A percentile compares a stretch with the other conserved stretches of the same genome.
These are phyloP conservation scores for Murina feae DNA, from an alignment of 2,113 vertebrate genomes.

Conservation along the genomic window DNA sequence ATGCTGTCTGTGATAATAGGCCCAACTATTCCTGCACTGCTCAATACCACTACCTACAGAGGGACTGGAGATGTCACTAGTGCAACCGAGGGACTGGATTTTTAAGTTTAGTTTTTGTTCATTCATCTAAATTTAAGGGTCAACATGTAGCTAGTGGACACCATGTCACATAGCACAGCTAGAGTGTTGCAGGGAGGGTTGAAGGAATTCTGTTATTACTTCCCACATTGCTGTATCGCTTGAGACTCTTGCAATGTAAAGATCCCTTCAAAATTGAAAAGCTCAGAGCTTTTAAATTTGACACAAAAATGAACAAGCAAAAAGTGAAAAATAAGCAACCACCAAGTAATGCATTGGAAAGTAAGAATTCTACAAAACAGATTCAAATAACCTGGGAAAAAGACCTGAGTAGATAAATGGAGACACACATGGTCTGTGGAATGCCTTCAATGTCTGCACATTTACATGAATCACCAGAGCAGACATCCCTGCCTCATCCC, in stretches of 20 bases:
- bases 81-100: neutral
- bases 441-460: neutral
- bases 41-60: neutral
- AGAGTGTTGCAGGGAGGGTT: neutral
- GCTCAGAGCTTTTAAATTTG: neutral
- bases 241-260: neutral
- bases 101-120: slow-evolving; percentile 5
- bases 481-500: neutral
- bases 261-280: neutral
- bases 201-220: neutral
- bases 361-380: neutral
- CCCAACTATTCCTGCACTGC: neutral
- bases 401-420: neutral
- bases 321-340: neutral
- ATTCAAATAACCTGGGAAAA: neutral
- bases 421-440: neutral
- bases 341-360: neutral
- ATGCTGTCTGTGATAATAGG: neutral
- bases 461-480: neutral
- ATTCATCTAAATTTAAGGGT: neutral
- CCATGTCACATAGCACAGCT: neutral
- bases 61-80: neutral
- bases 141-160: neutral
- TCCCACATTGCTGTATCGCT: neutral
- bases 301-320: neutral